Evolutionary conservation across 2,888 invertebrate genomes (phyloP), one percentile per base, ranked within the genome.

Genomic region (Aphrophora alni): DNA sequence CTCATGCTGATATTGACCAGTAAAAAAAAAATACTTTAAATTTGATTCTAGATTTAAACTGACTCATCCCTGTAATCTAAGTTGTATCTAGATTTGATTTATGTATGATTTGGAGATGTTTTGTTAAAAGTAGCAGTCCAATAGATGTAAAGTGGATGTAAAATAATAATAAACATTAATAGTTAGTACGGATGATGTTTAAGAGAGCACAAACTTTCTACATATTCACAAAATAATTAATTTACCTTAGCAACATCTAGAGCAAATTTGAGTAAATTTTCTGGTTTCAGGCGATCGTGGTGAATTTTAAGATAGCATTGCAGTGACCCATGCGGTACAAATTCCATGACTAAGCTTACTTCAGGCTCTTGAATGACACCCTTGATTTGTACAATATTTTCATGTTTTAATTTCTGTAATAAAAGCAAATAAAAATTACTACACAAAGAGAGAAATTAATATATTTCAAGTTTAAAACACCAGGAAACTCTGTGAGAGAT

Each of bases 341-440:
- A 97, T 89, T 97, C 97, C 97, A 97, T 97, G 12, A 97, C 95
- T 80, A 97, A 92, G 80, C 93, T 92, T 17, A 95, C 92, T 85
- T 94, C 93, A 0, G 94, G 94, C 84, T 94, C 93, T 68, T 73
- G 73, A 85, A 94, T 92, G 38, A 95, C 94, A 25, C 95, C 96
- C 81, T 95, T 91, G 85, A 97, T 96, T 89, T 94, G 93, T 0
- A 97, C 97, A 84, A 97, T 95, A 88, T 97, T 97, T 72, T 92
- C 92, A 89, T 97, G 97, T 85, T 94, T 92, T 70, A 97, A 88
- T 0, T 92, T 92, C 95, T 95, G 88, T 0, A 86, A 81, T 82
- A 83, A 79, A 82, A 84, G 80, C 3, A 33, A 33, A 33, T 33
- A 33, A 33, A 33, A 33, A 33, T 33, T 24, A 3, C n/a, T 68